Evolutionary conservation across 1,140 invertebrate genomes (phyloP), one percentile per base, ranked within the genome.

Genomic region (Penaeus chinensis): DNA sequence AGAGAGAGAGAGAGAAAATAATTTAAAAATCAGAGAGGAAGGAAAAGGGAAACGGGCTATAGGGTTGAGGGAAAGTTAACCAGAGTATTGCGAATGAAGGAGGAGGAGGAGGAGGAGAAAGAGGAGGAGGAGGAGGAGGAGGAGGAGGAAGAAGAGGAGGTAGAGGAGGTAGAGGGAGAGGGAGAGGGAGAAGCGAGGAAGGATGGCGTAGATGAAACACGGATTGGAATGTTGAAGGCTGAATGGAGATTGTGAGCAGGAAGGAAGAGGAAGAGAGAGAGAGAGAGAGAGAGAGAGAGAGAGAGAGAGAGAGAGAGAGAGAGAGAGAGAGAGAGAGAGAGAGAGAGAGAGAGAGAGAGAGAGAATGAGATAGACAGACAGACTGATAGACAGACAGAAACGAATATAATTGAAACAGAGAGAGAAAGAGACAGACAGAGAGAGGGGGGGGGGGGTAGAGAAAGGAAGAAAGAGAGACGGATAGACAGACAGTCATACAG

Each of bases 1-100:
- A 81, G 54, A 81, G 79, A 62, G 54, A 24, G 47, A 81, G n/a
- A 81, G 54, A 61, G 54, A 81, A 81, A 60, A 81, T 22, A 81
- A 24, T 54, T 42, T 3, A 20, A 19, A 81, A 37, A 60, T 22
- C 19, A 60, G 20, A 22, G 22, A 60, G 8, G 60, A 22, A 62
- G 79, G 32, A 60, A 20, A 22, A 42, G 7, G 76, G 42, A 42
- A 78, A 42, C 0, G 76, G 42, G 76, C 11, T 16, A 42, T 10
- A 37, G 76, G 42, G 27, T 42, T 10, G 42, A 42, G 42, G 20
- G 42, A 42, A 47, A 42, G 20, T 37, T 47, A 16, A 22, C 20
- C 20, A n/a, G 42, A 42, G 42, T 24, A 78, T 24, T 20, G 76
- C 24, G 76, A 78, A 20, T 32, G 76, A 78, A 18, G 42, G 37